Conservation (phyloP, 2,113 vertebrate genomes). For the Erythrocercus mccallii region DNA sequence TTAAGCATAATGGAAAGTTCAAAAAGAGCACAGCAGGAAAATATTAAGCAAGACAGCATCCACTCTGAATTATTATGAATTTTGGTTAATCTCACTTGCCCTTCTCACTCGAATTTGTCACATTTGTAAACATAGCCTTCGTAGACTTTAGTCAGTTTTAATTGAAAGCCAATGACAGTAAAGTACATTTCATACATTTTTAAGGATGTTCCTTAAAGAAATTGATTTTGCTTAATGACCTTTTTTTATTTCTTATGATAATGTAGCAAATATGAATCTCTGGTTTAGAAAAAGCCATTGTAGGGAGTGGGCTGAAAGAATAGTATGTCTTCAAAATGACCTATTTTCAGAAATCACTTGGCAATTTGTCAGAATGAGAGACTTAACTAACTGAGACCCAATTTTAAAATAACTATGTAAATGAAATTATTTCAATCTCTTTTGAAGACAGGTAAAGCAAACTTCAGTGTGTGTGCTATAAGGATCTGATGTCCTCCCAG, state of each 20-base stretch:
- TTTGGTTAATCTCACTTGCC: neutral
- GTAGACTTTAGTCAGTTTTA: slow-evolving; percentile 19
- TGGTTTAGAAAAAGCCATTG: neutral
- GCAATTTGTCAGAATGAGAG: slow-evolving; percentile 5
- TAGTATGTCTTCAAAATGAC: neutral
- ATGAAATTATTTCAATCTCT: slow-evolving; percentile 33
- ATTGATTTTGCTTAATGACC: slow-evolving; percentile 18
- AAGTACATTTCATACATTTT: slow-evolving; percentile 17
- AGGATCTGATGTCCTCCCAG: neutral
- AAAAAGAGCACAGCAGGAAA: neutral
- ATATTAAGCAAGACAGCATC: neutral
- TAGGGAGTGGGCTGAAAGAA: neutral
- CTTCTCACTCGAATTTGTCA: neutral
- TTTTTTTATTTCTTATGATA: neutral
- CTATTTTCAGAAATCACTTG: neutral
- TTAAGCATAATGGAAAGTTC: neutral
- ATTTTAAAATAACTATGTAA: slow-evolving; percentile 35
- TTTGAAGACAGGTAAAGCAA: slow-evolving; percentile 21
- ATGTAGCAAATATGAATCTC: neutral
- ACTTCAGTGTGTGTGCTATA: neutral
- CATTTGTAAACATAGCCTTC: neutral
- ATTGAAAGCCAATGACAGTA: neutral
- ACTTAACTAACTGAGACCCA: neutral
- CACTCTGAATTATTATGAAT: neutral
- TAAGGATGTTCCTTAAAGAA: neutral